Conservation (phyloP, 2,888 invertebrate genomes). For the Watsonalla cultraria region DNA sequence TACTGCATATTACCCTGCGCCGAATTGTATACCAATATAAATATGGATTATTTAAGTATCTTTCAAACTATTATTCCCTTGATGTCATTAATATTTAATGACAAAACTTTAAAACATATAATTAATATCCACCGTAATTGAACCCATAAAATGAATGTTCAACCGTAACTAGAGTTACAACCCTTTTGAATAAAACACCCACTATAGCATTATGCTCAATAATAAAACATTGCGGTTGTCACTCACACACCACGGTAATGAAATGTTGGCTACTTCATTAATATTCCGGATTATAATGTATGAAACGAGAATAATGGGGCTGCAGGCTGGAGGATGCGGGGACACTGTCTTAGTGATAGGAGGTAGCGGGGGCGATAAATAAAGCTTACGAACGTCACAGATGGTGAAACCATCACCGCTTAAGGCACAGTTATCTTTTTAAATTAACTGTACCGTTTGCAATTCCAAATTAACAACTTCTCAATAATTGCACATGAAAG, state of each 20-base stretch:
- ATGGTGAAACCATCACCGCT: too few relatives aligned
- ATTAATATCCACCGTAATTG: neutral
- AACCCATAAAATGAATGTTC: neutral
- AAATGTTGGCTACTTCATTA: constrained; percentile 26
- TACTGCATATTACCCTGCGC: too few relatives aligned
- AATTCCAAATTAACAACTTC: too few relatives aligned
- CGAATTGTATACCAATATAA: too few relatives aligned
- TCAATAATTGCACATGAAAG: too few relatives aligned
- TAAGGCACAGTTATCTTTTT: too few relatives aligned
- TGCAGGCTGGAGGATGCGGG: neutral
- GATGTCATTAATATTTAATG: too few relatives aligned
- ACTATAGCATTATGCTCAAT: constrained; percentile 4
- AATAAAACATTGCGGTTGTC: constrained; percentile 8
- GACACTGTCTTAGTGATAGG: neutral
- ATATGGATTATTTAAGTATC: too few relatives aligned
- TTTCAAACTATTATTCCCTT: too few relatives aligned
- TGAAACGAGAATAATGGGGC: constrained; percentile 9
- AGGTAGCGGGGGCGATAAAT: neutral
- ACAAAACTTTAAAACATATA: too few relatives aligned
- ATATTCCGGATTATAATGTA: constrained; percentile 20
- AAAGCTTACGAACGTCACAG: too few relatives aligned
- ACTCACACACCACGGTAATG: constrained; percentile 18
- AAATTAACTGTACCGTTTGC: too few relatives aligned
- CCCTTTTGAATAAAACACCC: constrained; percentile 2
- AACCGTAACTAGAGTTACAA: neutral